Evolutionary conservation across 2,888 invertebrate species (phyloP).

Genomic region (Crematogaster levior): DNA sequence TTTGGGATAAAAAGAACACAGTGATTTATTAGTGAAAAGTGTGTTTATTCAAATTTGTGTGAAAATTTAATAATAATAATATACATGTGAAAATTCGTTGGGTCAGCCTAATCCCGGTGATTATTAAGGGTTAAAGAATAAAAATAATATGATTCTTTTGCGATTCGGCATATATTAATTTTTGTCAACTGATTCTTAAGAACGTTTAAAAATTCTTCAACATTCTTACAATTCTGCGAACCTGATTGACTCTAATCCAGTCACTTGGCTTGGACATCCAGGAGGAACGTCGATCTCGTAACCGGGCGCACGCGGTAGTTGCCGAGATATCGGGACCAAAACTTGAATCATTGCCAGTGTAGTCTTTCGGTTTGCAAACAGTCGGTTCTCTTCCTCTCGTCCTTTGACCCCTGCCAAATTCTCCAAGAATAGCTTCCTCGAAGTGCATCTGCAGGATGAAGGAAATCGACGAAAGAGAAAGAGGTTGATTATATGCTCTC

Average conservation of each 20-base stretch:
- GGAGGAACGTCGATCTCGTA: conserved; percentile 10
- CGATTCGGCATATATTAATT: no score
- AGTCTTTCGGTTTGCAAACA: conserved; percentile 25
- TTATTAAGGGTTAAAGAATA: no score
- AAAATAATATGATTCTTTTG: not conserved
- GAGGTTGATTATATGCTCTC: conserved; percentile 14
- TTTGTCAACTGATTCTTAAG: no score
- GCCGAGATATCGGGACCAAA: conserved; percentile 50
- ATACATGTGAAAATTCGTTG: no score
- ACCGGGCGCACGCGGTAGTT: not conserved
- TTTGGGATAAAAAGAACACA: no score
- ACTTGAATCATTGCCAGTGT: conserved; percentile 62
- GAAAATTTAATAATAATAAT: no score
- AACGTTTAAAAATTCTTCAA: not conserved
- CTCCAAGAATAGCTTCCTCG: conserved; percentile 54
- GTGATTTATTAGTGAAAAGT: no score
- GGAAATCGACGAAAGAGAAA: not conserved
- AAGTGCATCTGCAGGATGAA: conserved; percentile 29
- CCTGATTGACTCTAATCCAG: conserved; percentile 32
- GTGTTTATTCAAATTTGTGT: no score
- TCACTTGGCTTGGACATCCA: conserved; percentile 24
- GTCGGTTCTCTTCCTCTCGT: conserved; percentile 56
- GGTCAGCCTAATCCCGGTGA: no score
- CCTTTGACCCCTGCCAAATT: conserved; percentile 61
- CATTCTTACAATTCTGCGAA: not conserved